These are phyloP conservation scores for Tholera decimalis DNA, from an alignment of 2,888 invertebrate species.

Conservation along the genomic window DNA sequence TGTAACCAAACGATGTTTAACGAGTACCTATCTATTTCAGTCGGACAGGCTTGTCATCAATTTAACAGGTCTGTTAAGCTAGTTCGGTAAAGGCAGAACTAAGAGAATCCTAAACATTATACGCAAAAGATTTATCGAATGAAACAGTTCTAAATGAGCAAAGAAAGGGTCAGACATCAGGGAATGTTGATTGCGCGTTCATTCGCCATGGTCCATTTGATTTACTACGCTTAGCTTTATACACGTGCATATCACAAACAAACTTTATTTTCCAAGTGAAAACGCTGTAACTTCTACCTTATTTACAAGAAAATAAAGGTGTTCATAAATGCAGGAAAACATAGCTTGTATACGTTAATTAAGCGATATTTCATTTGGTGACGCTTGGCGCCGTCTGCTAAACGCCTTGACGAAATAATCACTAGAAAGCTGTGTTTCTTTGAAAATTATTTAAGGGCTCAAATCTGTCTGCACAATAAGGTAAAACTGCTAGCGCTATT, in stretches of 20 bases:
- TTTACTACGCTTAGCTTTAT: slow-evolving; percentile 77
- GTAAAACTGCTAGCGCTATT: slow-evolving; percentile 16
- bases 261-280: slow-evolving; percentile 38
- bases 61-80: slow-evolving; percentile 23
- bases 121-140: slow-evolving; percentile 66
- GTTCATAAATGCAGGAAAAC: slow-evolving; percentile 51
- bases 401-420: slow-evolving; percentile 84
- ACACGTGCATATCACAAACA: slow-evolving; percentile 73
- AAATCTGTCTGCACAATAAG: slow-evolving; percentile 40
- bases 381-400: slow-evolving; percentile 84
- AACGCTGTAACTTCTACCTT: slow-evolving; percentile 66
- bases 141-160: slow-evolving; percentile 72
- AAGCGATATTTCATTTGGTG: slow-evolving; percentile 85
- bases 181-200: slow-evolving; percentile 84
- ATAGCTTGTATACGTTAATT: slow-evolving; percentile 82
- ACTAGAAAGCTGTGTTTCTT: slow-evolving; percentile 74
- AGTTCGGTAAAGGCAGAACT: slow-evolving; percentile 21
- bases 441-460: slow-evolving; percentile 76
- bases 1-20: neutral
- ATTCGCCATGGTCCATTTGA: slow-evolving; percentile 81
- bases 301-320: slow-evolving; percentile 57
- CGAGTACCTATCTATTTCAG: neutral
- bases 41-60: neutral
- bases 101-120: slow-evolving; percentile 9
- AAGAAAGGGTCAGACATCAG: slow-evolving; percentile 74